Evolutionary conservation across 2,888 invertebrate genomes (phyloP).

Genomic region (Hypsopygia costalis): DNA sequence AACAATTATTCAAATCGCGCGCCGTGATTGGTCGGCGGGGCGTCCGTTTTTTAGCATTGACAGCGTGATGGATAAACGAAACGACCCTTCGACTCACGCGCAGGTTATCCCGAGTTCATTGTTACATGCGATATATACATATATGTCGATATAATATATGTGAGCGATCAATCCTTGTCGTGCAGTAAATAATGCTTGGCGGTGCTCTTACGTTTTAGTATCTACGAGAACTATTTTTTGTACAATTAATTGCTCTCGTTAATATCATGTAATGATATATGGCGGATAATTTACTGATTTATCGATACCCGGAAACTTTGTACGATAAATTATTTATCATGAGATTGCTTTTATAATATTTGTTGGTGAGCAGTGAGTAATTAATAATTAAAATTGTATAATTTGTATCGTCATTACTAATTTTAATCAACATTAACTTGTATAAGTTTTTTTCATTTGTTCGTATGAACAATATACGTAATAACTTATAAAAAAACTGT

Average conservation of each 20-base stretch:
- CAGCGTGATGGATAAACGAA: conserved; percentile 68
- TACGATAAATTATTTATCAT: background rate
- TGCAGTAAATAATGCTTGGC: conserved; percentile 37
- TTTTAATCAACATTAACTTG: too few relatives aligned
- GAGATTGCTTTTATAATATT: background rate
- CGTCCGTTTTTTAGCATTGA: conserved; percentile 65
- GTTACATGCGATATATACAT: too few relatives aligned
- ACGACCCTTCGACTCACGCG: conserved; percentile 75
- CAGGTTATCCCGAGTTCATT: conserved; percentile 39
- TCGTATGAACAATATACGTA: too few relatives aligned
- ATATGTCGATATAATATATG: conserved; percentile 39
- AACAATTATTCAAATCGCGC: conserved; percentile 76
- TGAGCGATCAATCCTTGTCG: conserved; percentile 42
- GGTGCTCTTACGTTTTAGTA: conserved; percentile 16
- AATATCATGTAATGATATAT: conserved; percentile 1
- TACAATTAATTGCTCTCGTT: conserved; percentile 23
- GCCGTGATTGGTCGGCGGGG: conserved; percentile 55
- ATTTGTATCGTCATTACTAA: too few relatives aligned
- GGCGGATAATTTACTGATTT: conserved; percentile 4
- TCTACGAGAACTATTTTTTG: conserved; percentile 26
- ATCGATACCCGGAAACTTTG: conserved; percentile 13
- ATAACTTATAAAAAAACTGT: too few relatives aligned
- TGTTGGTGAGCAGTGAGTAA: too few relatives aligned
- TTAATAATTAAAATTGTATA: too few relatives aligned
- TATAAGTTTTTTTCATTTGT: too few relatives aligned